Conservation (phyloP, 1,140 invertebrate genomes). For the Dinoponera quadriceps region DNA sequence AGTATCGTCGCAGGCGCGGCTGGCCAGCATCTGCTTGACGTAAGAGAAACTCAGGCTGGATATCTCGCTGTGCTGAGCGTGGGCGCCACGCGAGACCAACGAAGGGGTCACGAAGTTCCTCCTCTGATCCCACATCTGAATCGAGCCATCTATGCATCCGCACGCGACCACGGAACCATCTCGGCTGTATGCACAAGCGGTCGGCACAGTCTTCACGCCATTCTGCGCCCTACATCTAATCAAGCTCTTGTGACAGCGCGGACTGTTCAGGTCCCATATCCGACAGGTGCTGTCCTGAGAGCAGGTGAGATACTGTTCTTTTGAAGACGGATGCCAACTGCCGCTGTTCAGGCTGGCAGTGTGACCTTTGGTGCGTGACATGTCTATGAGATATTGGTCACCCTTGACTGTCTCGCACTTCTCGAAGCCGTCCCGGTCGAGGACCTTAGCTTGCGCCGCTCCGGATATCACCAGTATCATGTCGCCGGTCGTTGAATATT, state of each 20-base stretch:
- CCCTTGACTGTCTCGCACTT: constrained; percentile 98
- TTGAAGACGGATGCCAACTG: constrained; percentile 96
- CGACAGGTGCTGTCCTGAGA: constrained; percentile 96
- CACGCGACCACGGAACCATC: constrained; percentile 96
- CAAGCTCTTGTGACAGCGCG: constrained; percentile 92
- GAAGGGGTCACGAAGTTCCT: constrained; percentile 93
- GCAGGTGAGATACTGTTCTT: constrained; percentile 97
- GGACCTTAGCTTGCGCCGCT: constrained; percentile 95
- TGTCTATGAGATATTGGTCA: constrained; percentile 71
- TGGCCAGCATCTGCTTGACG: constrained; percentile 92
- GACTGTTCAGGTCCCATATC: constrained; percentile 94
- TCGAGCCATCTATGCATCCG: constrained; percentile 97
- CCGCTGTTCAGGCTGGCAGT: constrained; percentile 96
- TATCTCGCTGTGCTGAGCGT: constrained; percentile 93
- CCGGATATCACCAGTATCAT: constrained; percentile 97
- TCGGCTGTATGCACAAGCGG: constrained; percentile 92
- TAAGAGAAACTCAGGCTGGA: constrained; percentile 96
- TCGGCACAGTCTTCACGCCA: constrained; percentile 96
- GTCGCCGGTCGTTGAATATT: constrained; percentile 97
- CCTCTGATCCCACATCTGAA: constrained; percentile 99
- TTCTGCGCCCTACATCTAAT: constrained; percentile 96
- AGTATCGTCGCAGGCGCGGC: constrained; percentile 96
- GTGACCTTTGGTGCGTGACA: constrained; percentile 89
- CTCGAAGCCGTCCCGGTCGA: constrained; percentile 98
- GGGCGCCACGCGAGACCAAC: constrained; percentile 92